Percentiles rank a stretch among this genome's conserved stretches.
phyloP scores from a whole-genome alignment of 2,888 invertebrate species.

The Spodoptera littoralis region DNA sequence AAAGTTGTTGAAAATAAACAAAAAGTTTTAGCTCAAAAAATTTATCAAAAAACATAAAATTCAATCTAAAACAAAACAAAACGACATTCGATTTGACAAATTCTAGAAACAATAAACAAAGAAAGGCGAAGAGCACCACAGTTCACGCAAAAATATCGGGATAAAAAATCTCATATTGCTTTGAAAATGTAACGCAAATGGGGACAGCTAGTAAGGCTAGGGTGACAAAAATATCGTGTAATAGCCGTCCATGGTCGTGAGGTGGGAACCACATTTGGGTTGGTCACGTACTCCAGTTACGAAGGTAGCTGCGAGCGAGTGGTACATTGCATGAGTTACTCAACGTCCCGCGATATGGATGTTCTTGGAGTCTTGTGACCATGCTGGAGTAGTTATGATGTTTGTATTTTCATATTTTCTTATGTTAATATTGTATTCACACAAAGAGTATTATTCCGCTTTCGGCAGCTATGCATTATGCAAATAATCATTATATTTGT shows the following conservation, averaged over 20 bases:
- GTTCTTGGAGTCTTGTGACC: constrained; percentile 45
- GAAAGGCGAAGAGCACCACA: constrained; percentile 34
- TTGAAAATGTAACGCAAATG: constrained; percentile 50
- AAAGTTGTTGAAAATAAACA: too few relatives aligned
- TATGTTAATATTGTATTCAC: too few relatives aligned
- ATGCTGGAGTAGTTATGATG: not conserved
- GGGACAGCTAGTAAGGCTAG: constrained; percentile 45
- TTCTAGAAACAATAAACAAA: constrained; percentile 5
- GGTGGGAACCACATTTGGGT: constrained; percentile 42
- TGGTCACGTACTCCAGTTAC: constrained; percentile 66
- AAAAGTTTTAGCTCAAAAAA: not conserved
- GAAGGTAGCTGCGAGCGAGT: constrained; percentile 55
- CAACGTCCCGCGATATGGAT: constrained; percentile 60
- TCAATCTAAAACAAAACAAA: not conserved
- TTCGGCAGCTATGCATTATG: too few relatives aligned
- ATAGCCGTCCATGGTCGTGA: constrained; percentile 43
- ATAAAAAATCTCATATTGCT: constrained; percentile 37
- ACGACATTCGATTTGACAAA: too few relatives aligned
- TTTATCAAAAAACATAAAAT: not conserved
- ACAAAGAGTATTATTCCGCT: too few relatives aligned
- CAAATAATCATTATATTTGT: too few relatives aligned
- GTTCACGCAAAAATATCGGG: constrained; percentile 30
- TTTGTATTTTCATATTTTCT: too few relatives aligned
- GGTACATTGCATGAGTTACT: constrained; percentile 62
- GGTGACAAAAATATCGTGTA: constrained; percentile 59